Evolutionary conservation across 1,140 invertebrate genomes (phyloP), one percentile per base, ranked within the genome.

Genomic region (Drosophila chauvacae): DNA sequence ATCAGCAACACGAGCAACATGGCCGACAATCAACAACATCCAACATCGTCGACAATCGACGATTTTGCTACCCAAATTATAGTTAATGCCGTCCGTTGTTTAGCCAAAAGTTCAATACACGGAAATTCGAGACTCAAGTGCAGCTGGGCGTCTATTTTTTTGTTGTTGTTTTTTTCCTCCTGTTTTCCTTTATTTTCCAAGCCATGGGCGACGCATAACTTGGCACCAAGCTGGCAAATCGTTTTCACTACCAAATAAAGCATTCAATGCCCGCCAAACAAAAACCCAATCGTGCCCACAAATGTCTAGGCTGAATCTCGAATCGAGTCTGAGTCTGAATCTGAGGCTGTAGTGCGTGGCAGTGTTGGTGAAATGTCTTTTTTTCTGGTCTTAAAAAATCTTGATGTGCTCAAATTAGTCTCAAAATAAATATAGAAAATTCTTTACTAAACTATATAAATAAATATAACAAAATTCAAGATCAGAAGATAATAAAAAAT

Each of bases 231-330:
- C 85, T 88, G 84, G 84, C 84, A 88, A 88, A 88, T 88, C 84
- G 84, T 88, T 88, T 86, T 82, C 83, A 86, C 83, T 90, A 78
- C 84, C 84, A 88, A 88, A 88, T 84, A 84, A 83, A 87, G 83
- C 77, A 73, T 73, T 73, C 70, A 72, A 72, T 71, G 69, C 69
- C 45, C 61, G 64, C 57, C 53, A 69, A 77, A 81, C 47, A 64
- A 76, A 75, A 81, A 69, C 66, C 59, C 79, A 72, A 64, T 80
- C 76, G 76, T 68, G 60, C 56, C 75, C 79, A 68, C 48, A 62
- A 61, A 80, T 62, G 72, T 80, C 62, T 82, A 57, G 73, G 53
- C 62, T 68, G 74, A 50, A 58, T 53, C 66, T 55, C 28, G 39
- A 28, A 39, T 58, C 23, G 56, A n/a, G 56, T 20, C 53, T 58